A percentile compares a stretch with the other conserved stretches of the same genome.
Evolutionary conservation across 2,888 invertebrate species (phyloP).

Genomic region (Mythimna impura): DNA sequence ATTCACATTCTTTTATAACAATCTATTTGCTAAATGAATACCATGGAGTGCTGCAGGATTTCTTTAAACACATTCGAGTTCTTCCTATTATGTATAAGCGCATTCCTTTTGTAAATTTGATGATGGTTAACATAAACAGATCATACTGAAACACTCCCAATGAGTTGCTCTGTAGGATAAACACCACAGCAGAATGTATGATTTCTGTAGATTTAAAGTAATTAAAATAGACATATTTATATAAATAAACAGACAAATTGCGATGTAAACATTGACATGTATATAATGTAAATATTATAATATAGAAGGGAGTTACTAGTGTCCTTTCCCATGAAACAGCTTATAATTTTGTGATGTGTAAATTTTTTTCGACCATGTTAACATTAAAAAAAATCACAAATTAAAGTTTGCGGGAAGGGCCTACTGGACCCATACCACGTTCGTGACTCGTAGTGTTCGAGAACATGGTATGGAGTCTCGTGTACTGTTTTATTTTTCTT

Average conservation of each 20-base stretch:
- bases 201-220: slow-evolving; percentile 54
- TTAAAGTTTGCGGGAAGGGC: slow-evolving; percentile 80
- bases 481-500: slow-evolving; percentile 74
- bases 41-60: slow-evolving; percentile 61
- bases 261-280: slow-evolving; percentile 75
- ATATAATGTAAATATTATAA: slow-evolving; percentile 85
- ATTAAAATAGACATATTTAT: slow-evolving; percentile 65
- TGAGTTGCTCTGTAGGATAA: slow-evolving; percentile 46
- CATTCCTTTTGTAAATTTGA: slow-evolving; percentile 52
- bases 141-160: slow-evolving; percentile 33
- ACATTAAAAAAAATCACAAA: slow-evolving; percentile 76
- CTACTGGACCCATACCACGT: slow-evolving; percentile 77
- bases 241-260: slow-evolving; percentile 59
- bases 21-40: slow-evolving; percentile 55
- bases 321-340: slow-evolving; percentile 79
- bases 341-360: slow-evolving; percentile 83
- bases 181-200: slow-evolving; percentile 41
- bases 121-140: slow-evolving; percentile 32
- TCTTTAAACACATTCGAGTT: slow-evolving; percentile 47
- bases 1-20: slow-evolving; percentile 77
- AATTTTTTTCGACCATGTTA: slow-evolving; percentile 73
- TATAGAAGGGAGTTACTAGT: slow-evolving; percentile 72
- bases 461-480: slow-evolving; percentile 74
- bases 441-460: slow-evolving; percentile 71
- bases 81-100: slow-evolving; percentile 49